Conservation (phyloP, 1,140 invertebrate species). For the Paraescarpia echinospica region DNA sequence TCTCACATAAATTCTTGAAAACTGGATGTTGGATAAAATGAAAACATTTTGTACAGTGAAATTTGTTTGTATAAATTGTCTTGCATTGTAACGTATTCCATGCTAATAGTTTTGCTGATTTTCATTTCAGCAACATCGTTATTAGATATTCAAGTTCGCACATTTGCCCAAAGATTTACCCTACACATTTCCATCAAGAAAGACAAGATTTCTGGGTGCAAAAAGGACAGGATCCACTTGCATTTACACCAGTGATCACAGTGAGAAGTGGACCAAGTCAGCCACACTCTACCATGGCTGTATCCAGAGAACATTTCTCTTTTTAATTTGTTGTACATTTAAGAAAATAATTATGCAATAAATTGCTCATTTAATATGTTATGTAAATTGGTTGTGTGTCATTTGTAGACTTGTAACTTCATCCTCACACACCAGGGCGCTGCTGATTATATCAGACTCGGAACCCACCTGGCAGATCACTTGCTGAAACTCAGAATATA, state of each 20-base stretch:
- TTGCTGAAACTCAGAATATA: no score
- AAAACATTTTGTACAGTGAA: no score
- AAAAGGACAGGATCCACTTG: background rate
- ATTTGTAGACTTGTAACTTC: no score
- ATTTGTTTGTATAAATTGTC: background rate
- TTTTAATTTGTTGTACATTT: background rate
- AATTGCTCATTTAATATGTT: background rate
- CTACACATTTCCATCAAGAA: background rate
- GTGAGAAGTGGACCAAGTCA: background rate
- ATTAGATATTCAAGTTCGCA: background rate
- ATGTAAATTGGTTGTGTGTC: background rate
- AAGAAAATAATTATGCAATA: slow-evolving; percentile 2
- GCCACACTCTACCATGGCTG: background rate
- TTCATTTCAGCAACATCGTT: background rate
- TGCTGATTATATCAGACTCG: no score
- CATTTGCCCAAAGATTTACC: background rate
- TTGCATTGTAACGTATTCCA: background rate
- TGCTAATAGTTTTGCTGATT: background rate
- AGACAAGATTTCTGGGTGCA: background rate
- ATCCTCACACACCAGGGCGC: no score
- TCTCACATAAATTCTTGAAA: no score
- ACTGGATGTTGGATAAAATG: no score
- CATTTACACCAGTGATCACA: background rate
- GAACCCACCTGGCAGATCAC: no score
- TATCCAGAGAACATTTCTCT: background rate